Percentiles rank a stretch among this genome's conserved stretches.
Conservation (phyloP, 2,797 vertebrate species). For the Falco peregrinus region DNA sequence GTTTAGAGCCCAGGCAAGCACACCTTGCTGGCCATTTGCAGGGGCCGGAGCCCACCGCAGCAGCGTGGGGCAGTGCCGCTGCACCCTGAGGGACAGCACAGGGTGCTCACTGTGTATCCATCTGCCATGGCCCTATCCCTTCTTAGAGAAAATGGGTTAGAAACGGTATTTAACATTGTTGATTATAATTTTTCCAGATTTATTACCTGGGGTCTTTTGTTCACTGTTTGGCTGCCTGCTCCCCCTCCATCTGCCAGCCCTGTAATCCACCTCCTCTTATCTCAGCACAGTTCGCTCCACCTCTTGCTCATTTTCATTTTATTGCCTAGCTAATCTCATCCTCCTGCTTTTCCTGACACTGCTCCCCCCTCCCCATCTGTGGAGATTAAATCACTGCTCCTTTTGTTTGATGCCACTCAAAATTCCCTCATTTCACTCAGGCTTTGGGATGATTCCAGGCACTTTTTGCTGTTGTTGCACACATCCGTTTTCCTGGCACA, state of each 20-base stretch:
- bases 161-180: neutral
- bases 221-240: conserved; percentile 25
- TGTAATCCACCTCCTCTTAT: conserved; percentile 58
- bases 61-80: neutral
- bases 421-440: conserved; percentile 59
- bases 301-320: conserved; percentile 65
- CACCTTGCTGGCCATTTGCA: neutral
- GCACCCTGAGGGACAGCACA: neutral
- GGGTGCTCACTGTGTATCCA: neutral
- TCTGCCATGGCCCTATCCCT: neutral
- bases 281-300: conserved; percentile 36
- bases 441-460: conserved; percentile 55
- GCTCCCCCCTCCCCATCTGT: conserved; percentile 47
- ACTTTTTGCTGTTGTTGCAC: conserved; percentile 50
- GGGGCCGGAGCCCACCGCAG: neutral
- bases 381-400: conserved; percentile 59
- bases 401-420: conserved; percentile 50
- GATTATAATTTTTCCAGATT: neutral
- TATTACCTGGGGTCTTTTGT: neutral
- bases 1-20: neutral
- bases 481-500: conserved; percentile 51
- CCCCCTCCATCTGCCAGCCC: conserved; percentile 37
- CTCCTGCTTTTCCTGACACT: conserved; percentile 56
- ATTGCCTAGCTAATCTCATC: conserved; percentile 66
- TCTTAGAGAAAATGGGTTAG: neutral